Base-by-base conservation (phyloP, 2,888 invertebrate genomes). In the Lepeophtheirus nordmannii region DNA sequence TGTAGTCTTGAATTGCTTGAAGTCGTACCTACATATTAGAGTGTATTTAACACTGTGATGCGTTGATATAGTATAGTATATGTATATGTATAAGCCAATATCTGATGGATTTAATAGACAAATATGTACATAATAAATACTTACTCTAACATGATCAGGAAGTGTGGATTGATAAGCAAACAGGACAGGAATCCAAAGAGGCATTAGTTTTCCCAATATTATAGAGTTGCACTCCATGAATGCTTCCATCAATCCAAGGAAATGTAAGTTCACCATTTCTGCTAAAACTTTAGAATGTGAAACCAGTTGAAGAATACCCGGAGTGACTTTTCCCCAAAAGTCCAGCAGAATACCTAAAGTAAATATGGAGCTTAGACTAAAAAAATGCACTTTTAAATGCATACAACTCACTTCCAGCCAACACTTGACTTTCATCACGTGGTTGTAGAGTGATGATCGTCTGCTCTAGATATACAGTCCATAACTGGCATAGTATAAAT, bases 251-350 rank as follows among this genome's bases (percentile, higher is more conserved):
- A 97, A 81, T 74, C 89, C 91, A 69, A 98, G 78, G 76, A 98
- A 96, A 75, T 98, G 97, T 2, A 96, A 80, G 76, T 94, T 97
- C 11, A 98, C 94, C 80, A 93, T 96, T 79, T 98, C 97, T 1
- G 96, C 91, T 68, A 97, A 78, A 91, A 97, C 76, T 82, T 89
- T 94, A 12, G 93, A 88, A 73, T 89, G 87, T 12, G 88, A 85
- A 46, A 97, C 85, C 67, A 98, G 80, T 74, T 96, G 92, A 69
- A 98, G 79, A 67, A 98, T 86, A 69, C 88, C 89, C 0, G 97
- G 97, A 53, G 97, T 96, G 9, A 98, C 88, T 77, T 96, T 89
- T 63, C 90, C 89, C 98, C 98, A 98, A 81, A 98, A 98, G 78
- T 97, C 96, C 71, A 94, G 84, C 66, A 97, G 81, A 70, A 91